Percentiles rank a stretch among this genome's conserved stretches.
These are phyloP conservation scores for Archips crataeganus DNA, from an alignment of 2,888 invertebrate genomes.

Conservation along the genomic window DNA sequence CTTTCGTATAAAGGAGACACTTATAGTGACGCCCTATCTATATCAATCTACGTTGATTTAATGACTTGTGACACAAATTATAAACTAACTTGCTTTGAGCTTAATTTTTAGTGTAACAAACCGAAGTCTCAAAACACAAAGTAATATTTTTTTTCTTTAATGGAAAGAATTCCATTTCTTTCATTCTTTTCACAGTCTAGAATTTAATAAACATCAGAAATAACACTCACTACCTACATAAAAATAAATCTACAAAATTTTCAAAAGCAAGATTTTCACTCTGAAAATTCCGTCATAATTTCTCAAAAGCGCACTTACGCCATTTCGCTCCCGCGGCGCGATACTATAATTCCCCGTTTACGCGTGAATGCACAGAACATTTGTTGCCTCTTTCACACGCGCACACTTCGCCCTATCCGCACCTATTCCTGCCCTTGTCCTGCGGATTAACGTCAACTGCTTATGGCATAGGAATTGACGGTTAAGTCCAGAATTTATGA, in stretches of 20 bases:
- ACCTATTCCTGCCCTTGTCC: conserved; percentile 72
- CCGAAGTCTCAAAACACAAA: too few species aligned
- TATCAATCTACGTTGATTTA: neutral
- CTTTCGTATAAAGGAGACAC: neutral
- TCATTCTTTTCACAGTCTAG: too few species aligned
- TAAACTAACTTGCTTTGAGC: neutral
- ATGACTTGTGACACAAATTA: neutral
- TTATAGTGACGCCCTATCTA: neutral
- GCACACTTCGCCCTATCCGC: conserved; percentile 64
- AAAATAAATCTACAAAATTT: neutral
- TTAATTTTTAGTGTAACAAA: too few species aligned
- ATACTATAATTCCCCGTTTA: conserved; percentile 79
- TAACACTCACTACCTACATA: too few species aligned
- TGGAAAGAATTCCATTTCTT: too few species aligned
- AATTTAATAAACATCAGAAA: too few species aligned
- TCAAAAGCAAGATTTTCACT: neutral
- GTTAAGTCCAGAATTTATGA: conserved; percentile 68
- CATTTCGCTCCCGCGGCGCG: conserved; percentile 61
- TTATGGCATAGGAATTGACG: conserved; percentile 78
- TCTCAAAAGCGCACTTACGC: conserved; percentile 58
- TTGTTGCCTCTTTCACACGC: conserved; percentile 78
- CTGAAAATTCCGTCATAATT: conserved; percentile 8
- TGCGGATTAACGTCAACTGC: conserved; percentile 78
- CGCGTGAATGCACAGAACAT: conserved; percentile 83
- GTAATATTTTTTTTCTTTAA: too few species aligned